phyloP scores from a whole-genome alignment of 2,113 vertebrate genomes.

The Forbesichthys agassizii region DNA sequence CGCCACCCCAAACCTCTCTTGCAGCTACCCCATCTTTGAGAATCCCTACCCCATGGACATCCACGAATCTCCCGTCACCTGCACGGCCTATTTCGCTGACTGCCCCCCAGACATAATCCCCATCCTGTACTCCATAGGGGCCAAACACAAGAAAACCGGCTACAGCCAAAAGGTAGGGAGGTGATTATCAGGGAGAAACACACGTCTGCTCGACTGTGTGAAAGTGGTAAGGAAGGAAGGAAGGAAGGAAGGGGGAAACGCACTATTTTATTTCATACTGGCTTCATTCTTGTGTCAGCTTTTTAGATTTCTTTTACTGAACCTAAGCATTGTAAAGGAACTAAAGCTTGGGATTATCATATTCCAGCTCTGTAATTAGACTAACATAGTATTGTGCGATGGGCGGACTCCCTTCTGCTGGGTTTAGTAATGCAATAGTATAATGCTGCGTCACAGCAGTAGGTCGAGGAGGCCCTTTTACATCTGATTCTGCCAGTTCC shows the following conservation, averaged over 20 bases:
- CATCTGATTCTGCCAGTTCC: too few species aligned
- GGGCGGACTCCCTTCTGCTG: too few species aligned
- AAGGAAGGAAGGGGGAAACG: too few species aligned
- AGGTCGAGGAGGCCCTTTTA: too few species aligned
- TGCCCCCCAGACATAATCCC: conserved; percentile 96
- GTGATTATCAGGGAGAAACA: not conserved
- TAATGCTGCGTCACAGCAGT: too few species aligned
- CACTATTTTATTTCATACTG: not conserved
- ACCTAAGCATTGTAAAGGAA: too few species aligned
- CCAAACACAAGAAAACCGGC: conserved; percentile 97
- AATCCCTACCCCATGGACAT: conserved; percentile 98
- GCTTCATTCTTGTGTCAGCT: not conserved
- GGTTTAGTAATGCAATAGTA: too few species aligned
- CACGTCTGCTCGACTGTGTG: not conserved
- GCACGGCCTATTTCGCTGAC: conserved; percentile 95
- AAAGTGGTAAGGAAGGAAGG: not conserved
- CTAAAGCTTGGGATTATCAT: too few species aligned
- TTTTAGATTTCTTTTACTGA: too few species aligned
- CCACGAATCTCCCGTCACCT: conserved; percentile 98
- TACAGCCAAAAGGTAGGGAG: conserved; percentile 93
- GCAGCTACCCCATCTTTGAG: conserved; percentile 98
- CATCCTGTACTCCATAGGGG: conserved; percentile 95
- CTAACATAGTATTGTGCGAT: too few species aligned
- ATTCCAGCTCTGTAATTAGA: too few species aligned
- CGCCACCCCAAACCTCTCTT: conserved; percentile 2